Evolutionary conservation across 2,888 invertebrate species (phyloP).

Genomic region (Mythimna loreyi): DNA sequence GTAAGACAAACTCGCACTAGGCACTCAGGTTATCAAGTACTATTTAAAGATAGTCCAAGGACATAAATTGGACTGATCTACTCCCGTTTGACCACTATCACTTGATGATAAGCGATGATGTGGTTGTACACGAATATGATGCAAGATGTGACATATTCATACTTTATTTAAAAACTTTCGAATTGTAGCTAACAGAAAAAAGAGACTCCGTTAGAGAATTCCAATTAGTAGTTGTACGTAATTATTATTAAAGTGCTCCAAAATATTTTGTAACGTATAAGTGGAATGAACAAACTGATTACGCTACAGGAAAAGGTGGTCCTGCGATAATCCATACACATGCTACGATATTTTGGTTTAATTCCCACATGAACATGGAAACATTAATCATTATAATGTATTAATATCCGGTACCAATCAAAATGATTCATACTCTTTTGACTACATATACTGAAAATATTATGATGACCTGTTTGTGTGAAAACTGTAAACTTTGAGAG

Average conservation of each 20-base stretch:
- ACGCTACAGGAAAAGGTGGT: not conserved
- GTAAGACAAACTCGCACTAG: too few species aligned
- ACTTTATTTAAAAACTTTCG: too few species aligned
- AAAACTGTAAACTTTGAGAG: slow-evolving; percentile 46
- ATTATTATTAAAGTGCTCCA: too few species aligned
- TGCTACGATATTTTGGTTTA: slow-evolving; percentile 10
- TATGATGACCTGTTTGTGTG: slow-evolving; percentile 59
- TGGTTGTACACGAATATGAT: too few species aligned
- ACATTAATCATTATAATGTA: slow-evolving; percentile 64
- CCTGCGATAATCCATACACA: not conserved
- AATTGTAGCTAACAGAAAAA: too few species aligned
- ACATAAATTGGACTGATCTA: too few species aligned
- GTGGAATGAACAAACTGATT: not conserved
- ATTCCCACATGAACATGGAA: slow-evolving; percentile 53
- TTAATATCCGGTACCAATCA: slow-evolving; percentile 64
- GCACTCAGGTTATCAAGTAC: not conserved
- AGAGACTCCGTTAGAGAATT: too few species aligned
- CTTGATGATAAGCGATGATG: too few species aligned
- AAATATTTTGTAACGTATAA: not conserved
- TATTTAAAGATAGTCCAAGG: not conserved
- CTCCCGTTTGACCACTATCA: too few species aligned
- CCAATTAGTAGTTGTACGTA: too few species aligned
- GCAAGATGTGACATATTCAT: too few species aligned
- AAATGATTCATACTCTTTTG: slow-evolving; percentile 62
- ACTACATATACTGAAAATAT: slow-evolving; percentile 58